Base-by-base conservation (phyloP, 2,113 vertebrate species). In the Mesitornis unicolor region DNA sequence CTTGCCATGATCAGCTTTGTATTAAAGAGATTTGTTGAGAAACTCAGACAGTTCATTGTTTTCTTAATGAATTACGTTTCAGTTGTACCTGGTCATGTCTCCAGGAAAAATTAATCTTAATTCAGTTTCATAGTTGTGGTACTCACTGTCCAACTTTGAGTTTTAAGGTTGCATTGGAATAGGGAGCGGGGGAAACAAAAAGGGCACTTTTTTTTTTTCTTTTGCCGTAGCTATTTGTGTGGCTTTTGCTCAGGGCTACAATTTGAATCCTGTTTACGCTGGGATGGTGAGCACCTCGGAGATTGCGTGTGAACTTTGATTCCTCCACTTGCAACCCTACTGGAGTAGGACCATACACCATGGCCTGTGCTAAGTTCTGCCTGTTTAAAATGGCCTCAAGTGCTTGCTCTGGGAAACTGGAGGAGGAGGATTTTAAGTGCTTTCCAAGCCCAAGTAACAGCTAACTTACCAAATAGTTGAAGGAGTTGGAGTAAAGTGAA, bases 161-260 rank as follows among this genome's bases (percentile, higher is more conserved):
- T 95, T 94, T 89, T 94, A 68, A 74, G 85, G 54, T 91, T 96
- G 42, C 33, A 7, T 57, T 94, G 77, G 70, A 82, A 81, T 70
- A 76, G 24, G 35, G 43, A 48, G n/a, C n/a, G 36, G 13, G 18
- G 28, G 33, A 26, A 45, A 69, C n/a, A n/a, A 89, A 64, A 85
- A 80, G 65, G 65, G 29, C 48, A 25, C 12, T 19, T 28, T 57
- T 94, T 93, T 81, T 28, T 70, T 73, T 40, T 16, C 15, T 79
- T 81, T 61, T 87, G 78, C 48, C 89, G 69, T 61, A 87, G 70
- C 84, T 95, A 50, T 97, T 97, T 96, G 48, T 96, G 94, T 96
- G 76, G 76, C 83, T 88, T 91, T 93, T 95, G 84, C 96, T 97
- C 74, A 95, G 89, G 96, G 88, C 90, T 97, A 50, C 71, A 87